Base-by-base conservation (phyloP, 2,888 invertebrate genomes). In the Standfussiana lucernea region DNA sequence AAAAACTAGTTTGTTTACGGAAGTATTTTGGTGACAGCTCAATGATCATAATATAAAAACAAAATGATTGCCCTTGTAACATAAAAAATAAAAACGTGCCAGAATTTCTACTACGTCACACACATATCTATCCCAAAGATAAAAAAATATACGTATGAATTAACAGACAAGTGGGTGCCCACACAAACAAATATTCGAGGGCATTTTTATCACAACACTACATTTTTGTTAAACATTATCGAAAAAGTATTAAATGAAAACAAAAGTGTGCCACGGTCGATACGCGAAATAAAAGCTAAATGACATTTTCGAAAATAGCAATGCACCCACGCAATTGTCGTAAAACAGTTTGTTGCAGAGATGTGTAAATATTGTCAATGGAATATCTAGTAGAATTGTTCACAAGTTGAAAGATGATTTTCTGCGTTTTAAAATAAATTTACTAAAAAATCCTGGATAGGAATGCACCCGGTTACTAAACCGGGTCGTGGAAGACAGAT, bases 261-360 rank as follows among this genome's bases (percentile, higher is more conserved):
- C 73, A 80, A 75, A 40, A 88, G 84, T 91, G 79, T 87, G 91
- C 82, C 90, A 90, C 80, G 91, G 90, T 85, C 90, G 80, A 75
- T 77, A 77, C 75, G 77, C 79, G 74, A 85, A 87, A 80, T 86
- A 80, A 82, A 82, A 81, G 75, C 80, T 80, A 78, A 79, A 83
- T 89, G 89, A 88, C 88, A 88, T 88, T 89, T 88, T 84, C 86
- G 50, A 73, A 85, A 89, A 88, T 88, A 87, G 56, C 77, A 68
- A 47, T 56, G 72, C 82, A 32, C 89, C 88, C 79, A 87, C 86
- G 47, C 50, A 61, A 35, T 61, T 74, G 75, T 75, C 62, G 85
- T 82, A 80, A 86, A 86, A 73, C 74, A 47, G 15, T 69, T 73
- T 78, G 66, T 68, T 53, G 72, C 64, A 77, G 45, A 70, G 73